Evolutionary conservation across 1,140 invertebrate species (phyloP).

Genomic region (Tetramorium simillimum): DNA sequence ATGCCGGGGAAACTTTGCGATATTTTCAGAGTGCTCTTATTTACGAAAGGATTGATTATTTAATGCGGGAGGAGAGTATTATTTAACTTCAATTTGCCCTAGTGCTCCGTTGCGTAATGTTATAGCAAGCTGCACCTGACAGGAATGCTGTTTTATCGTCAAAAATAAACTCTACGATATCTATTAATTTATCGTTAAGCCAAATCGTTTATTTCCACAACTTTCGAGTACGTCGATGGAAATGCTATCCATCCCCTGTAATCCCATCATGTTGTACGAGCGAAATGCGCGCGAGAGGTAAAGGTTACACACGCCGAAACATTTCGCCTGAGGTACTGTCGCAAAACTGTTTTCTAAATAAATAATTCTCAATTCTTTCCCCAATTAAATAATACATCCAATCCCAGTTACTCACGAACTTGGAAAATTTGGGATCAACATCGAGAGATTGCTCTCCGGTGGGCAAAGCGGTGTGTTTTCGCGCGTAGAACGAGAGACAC

Average conservation of each 20-base stretch:
- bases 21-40: neutral
- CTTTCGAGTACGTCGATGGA: neutral
- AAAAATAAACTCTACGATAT: neutral
- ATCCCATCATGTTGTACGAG: neutral
- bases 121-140: slow-evolving; percentile 19
- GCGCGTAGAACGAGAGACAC: neutral
- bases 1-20: too few relatives aligned
- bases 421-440: neutral
- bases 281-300: neutral
- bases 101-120: slow-evolving; percentile 44
- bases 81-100: neutral
- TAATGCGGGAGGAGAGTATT: neutral
- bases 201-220: neutral
- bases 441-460: neutral
- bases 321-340: neutral
- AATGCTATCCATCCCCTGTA: neutral
- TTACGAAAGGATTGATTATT: neutral
- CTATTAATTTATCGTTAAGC: neutral
- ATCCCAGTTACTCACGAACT: neutral
- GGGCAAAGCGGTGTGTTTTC: neutral
- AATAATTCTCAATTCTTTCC: neutral
- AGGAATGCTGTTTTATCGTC: neutral
- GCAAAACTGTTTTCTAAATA: too few relatives aligned
- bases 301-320: slow-evolving; percentile 2
- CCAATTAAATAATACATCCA: neutral